Percentiles rank a stretch among this genome's conserved stretches.
phyloP scores from a whole-genome alignment of 2,113 vertebrate genomes.

The Callaeas wilsoni region DNA sequence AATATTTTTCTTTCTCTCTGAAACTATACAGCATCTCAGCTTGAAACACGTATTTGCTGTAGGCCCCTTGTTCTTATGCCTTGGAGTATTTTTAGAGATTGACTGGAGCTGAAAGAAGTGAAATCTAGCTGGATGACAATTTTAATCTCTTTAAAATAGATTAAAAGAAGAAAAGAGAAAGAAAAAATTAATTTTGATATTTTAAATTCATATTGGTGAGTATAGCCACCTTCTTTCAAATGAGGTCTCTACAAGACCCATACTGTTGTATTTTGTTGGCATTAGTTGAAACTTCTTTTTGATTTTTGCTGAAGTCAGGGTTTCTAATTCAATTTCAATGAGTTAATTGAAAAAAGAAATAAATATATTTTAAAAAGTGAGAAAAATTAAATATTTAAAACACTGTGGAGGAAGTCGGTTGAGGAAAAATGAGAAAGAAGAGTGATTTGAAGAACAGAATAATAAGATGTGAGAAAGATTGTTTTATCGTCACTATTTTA shows the following conservation, averaged over 20 bases:
- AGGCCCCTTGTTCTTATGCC: slow-evolving; percentile 12
- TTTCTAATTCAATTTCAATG: background rate
- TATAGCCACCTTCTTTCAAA: background rate
- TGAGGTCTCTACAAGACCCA: background rate
- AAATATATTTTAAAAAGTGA: background rate
- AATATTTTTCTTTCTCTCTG: slow-evolving; percentile 62
- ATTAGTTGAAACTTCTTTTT: background rate
- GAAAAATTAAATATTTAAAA: background rate
- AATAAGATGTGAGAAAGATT: background rate
- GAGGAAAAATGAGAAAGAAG: background rate
- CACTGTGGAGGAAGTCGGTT: background rate
- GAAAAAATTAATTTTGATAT: background rate
- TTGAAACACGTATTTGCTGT: slow-evolving; percentile 26
- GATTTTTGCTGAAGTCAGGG: background rate
- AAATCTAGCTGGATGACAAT: background rate
- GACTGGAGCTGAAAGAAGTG: background rate
- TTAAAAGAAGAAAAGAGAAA: background rate
- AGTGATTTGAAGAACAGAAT: background rate
- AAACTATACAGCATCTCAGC: slow-evolving; percentile 19
- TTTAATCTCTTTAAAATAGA: background rate
- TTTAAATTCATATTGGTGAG: background rate
- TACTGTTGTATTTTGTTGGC: background rate
- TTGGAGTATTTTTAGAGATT: slow-evolving; percentile 42
- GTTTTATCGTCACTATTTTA: background rate
- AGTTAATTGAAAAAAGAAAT: background rate